Base-by-base conservation (phyloP, 2,113 vertebrate genomes). In the Trogon surrucura region DNA sequence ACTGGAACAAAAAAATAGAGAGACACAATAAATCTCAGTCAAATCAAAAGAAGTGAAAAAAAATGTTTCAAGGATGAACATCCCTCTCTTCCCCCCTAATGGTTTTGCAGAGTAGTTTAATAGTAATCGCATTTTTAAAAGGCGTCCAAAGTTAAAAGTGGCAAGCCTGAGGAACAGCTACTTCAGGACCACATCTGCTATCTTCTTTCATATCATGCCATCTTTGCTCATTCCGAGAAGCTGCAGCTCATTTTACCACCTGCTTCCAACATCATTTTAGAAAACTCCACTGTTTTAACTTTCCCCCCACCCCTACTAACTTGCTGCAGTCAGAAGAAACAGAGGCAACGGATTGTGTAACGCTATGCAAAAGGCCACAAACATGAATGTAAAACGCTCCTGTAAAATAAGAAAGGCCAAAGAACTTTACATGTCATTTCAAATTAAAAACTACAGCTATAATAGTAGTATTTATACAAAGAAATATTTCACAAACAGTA, bases 1-100 rank as follows among this genome's bases (percentile, higher is more conserved):
- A 99, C 99, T 99, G 95, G 26, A 98, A 98, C 2, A 36, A 69
- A 97, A 97, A 95, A 80, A 85, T 5, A 38, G 74, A 64, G 6
- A 48, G 27, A 29, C 16, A 73, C 9, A 90, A 89, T 10, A 93
- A 80, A 88, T 16, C 10, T 89, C 61, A 84, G 38, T 60, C 23
- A 92, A 67, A 89, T 22, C 20, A 19, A 13, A 2, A 0, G 10
- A 91, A 70, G 22, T 11, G 29, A 77, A 80, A 34, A 80, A 57
- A 1, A 41, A 41, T 41, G 2, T 32, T 62, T 91, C 51, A 85
- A 51, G 27, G 34, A 78, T 15, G 11, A 79, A 9, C 14, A 20
- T 36, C 16, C 27, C 13, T 11, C 7, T 1, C 16, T 23, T 30
- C 6, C 4, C 50, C n/a, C 48, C 15, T 16, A 11, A 7, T 47